Evolutionary conservation across 2,797 vertebrate species (phyloP), one percentile per base, ranked within the genome.

Genomic region (Erpetoichthys calabaricus): DNA sequence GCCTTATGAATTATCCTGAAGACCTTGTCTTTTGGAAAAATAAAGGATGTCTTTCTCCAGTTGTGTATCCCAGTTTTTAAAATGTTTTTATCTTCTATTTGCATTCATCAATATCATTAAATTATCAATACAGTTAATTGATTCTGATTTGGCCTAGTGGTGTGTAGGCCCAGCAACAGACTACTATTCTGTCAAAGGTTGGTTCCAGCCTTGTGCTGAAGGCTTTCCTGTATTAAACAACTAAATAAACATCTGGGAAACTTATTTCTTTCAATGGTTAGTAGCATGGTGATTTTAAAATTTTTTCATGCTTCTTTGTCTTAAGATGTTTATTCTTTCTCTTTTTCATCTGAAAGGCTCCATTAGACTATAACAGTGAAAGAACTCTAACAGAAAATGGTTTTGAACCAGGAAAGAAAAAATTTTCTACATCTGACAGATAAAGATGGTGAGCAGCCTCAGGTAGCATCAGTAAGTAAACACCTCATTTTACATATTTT

Each of bases 361-460:
- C 89, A 51, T 76, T 98, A 76, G 91, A 97, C 69, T 86, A 87
- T 60, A 82, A 77, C 72, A 90, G 86, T 81, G 90, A 93, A 61
- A 90, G 85, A 82, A 81, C 91, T 63, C 81, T 99, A 70, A 80
- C 89, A 56, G 89, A 94, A 68, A 88, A 89, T 67, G 89, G 88
- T 62, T 99, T 99, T 82, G 91, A 96, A 68, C 76, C 92, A 47
- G 93, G 92, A 59, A 98, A 97, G n/a, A 73, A 94, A 80, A 74
- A 98, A 97, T 74, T 98, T 95, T 60, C 84, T 99, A 53, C 93
- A 94, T 60, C 79, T 99, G 58, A 90, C 86, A 4, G 95, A 98
- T 77, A 98, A 89, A 83, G 91, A 95, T 65, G 95, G 96, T 68
- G 93, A 94, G 70, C 95, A 97, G 75, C 96, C 95, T 62, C 95